Conservation (phyloP, 2,888 invertebrate genomes). For the Perithous albicinctus region DNA sequence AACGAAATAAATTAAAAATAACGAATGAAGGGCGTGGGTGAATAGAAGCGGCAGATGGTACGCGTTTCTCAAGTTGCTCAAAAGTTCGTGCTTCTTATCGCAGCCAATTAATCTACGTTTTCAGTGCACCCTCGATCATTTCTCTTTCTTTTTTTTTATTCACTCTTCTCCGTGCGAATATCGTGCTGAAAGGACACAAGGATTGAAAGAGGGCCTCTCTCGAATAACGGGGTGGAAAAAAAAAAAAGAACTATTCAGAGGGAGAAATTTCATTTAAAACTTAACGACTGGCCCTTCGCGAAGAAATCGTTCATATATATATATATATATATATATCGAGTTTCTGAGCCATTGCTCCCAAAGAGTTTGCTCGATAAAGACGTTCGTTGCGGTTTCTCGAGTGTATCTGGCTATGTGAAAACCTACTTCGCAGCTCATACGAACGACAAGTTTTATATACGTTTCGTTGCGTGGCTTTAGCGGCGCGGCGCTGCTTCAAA, state of each 20-base stretch:
- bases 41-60: constrained; percentile 2
- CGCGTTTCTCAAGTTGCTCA: constrained; percentile 24
- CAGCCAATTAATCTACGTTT: constrained; percentile 59
- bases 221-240: constrained; percentile 42
- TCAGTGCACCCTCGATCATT: constrained; percentile 36
- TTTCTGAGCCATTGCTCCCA: constrained; percentile 30
- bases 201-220: not conserved
- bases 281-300: constrained; percentile 51
- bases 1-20: constrained; percentile 33
- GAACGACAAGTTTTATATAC: not conserved
- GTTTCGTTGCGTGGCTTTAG: not conserved
- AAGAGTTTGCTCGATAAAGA: constrained; percentile 45
- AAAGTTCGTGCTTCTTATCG: constrained; percentile 57
- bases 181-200: constrained; percentile 12
- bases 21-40: constrained; percentile 14
- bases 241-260: constrained; percentile 37
- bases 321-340: constrained; percentile 28
- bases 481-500: not conserved
- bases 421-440: not conserved
- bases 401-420: constrained; percentile 7
- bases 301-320: constrained; percentile 8
- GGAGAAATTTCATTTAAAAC: constrained; percentile 62
- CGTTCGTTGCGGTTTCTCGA: constrained; percentile 41
- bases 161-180: constrained; percentile 15
- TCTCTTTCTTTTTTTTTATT: constrained; percentile 6